Evolutionary conservation across 2,888 invertebrate genomes (phyloP), one percentile per base, ranked within the genome.

Genomic region (Lepidocyrtoides sp.): DNA sequence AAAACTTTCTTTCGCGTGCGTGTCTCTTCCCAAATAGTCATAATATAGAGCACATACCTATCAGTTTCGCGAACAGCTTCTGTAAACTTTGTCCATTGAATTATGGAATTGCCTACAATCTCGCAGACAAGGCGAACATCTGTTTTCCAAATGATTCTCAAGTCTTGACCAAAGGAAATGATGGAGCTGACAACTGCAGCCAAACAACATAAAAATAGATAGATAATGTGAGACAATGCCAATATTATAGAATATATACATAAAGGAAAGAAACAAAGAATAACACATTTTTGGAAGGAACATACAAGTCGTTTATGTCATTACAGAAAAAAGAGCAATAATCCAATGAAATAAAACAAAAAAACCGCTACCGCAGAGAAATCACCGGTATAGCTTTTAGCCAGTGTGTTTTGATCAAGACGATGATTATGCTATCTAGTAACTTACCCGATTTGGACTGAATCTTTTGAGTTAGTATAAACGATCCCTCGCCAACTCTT

Each of bases 401-500:
- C 36, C 36, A 36, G 8, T 8, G 36, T 5, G 36, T 36, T 36
- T 36, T 36, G 48, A 12, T 48, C 12, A 2, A 8, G 14, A 12
- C 14, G 48, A 48, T 48, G 48, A 48, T 48, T 8, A 48, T 48
- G 48, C 48, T 14, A 48, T 48, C 2, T 57, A 57, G 20, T 60
- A 60, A 72, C 81, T 77, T 90, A 93, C 93, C 90, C 48, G 90
- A 90, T 84, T 92, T 93, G 7, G 72, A 91, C 88, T 90, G 92
- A 41, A 87, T 57, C 69, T 69, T 81, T 32, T 92, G 85, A 17
- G 89, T 87, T 7, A 85, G n/a, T 10, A 77, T 79, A 60, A 29
- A 75, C 54, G 79, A 26, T 12, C 95, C 95, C 81, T 95, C 95
- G 84, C 95, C 95, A 3, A 95, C 94, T 79, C 95, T 95, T 2